A percentile compares a stretch with the other conserved stretches of the same genome.
Conservation (phyloP, 2,888 invertebrate genomes). For the Ganaspis brasiliensis region DNA sequence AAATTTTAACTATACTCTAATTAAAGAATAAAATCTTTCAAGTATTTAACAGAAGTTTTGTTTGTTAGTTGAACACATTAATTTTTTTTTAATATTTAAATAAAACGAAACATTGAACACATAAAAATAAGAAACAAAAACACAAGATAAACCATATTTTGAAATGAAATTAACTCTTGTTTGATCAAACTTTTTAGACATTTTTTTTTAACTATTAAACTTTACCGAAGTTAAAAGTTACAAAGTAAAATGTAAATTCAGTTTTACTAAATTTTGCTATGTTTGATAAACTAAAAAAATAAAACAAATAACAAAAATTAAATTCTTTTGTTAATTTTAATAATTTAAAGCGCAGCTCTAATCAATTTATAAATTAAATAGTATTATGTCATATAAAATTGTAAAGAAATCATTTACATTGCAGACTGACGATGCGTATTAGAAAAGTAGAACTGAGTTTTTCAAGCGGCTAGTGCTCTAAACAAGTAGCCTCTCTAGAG, state of each 20-base stretch:
- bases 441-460: not conserved
- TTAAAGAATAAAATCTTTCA: constrained; percentile 15
- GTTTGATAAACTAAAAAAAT: not conserved
- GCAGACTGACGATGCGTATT: not conserved
- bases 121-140: too few relatives aligned
- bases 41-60: constrained; percentile 15
- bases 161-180: too few relatives aligned
- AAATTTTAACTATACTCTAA: not conserved
- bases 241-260: too few relatives aligned
- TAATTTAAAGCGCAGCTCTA: constrained; percentile 24
- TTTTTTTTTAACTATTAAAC: too few relatives aligned
- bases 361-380: constrained; percentile 8
- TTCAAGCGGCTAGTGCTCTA: constrained; percentile 12
- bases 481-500: constrained; percentile 10
- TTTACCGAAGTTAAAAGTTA: too few relatives aligned
- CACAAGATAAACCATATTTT: too few relatives aligned
- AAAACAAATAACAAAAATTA: too few relatives aligned
- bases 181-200: too few relatives aligned
- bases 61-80: constrained; percentile 5
- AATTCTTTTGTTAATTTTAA: not conserved
- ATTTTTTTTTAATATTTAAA: not conserved
- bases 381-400: not conserved
- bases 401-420: constrained; percentile 4
- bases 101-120: too few relatives aligned
- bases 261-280: too few relatives aligned